Conservation (phyloP, 92 coral and sea anemone species). For the Epizoanthus illoricatus region DNA sequence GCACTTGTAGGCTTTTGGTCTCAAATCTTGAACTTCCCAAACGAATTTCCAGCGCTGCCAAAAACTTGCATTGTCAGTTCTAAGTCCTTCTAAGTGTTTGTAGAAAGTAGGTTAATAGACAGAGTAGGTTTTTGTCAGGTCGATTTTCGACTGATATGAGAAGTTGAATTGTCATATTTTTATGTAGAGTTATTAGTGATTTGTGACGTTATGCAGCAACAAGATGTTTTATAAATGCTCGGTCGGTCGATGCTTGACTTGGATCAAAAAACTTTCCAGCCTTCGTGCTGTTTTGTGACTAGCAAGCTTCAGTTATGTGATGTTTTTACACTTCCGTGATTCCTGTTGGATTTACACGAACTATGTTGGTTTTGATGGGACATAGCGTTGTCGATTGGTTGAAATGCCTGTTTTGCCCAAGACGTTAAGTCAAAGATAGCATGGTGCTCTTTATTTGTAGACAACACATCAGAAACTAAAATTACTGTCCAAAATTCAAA, state of each 20-base stretch:
- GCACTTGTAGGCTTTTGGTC: conserved; percentile 40
- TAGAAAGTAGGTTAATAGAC: background rate
- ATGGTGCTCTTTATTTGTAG: background rate
- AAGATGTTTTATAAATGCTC: background rate
- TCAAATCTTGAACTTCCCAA: background rate
- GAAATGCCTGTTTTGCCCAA: background rate
- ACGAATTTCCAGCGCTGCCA: conserved; percentile 17
- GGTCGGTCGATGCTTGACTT: background rate
- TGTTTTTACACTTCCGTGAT: background rate
- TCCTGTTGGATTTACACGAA: background rate
- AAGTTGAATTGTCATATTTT: background rate
- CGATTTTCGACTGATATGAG: background rate
- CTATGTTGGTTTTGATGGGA: background rate
- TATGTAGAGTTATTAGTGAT: background rate
- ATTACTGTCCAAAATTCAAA: conserved; percentile 1
- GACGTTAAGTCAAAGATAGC: background rate
- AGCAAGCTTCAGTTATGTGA: conserved; percentile 10
- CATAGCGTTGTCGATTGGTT: background rate
- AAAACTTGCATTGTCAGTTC: conserved; percentile 18
- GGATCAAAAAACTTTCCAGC: background rate
- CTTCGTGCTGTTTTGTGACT: background rate
- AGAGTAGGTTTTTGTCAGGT: background rate
- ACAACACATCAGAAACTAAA: conserved; percentile 14
- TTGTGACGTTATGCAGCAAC: background rate
- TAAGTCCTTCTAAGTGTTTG: conserved; percentile 1